phyloP scores from a whole-genome alignment of 2,888 invertebrate genomes.

The Amphipoea oculea region DNA sequence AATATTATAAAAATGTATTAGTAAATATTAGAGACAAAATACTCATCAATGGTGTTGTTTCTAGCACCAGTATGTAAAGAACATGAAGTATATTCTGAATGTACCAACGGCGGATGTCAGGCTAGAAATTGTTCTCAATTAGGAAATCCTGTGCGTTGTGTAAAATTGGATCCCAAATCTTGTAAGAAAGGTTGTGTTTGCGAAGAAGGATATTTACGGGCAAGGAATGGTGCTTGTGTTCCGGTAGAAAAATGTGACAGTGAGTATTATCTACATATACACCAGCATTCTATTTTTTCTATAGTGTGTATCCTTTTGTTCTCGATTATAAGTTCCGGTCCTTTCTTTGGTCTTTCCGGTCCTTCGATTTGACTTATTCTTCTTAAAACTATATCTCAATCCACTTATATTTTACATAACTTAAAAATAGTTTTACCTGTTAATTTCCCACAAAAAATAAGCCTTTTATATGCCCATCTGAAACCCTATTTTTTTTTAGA shows the following conservation, averaged over 20 bases:
- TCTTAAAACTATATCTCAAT: background rate
- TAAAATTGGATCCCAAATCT: slow-evolving; percentile 59
- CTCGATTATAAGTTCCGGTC: background rate
- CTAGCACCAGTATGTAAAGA: slow-evolving; percentile 63
- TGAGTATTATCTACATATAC: slow-evolving; percentile 48
- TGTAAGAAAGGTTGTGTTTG: slow-evolving; percentile 76
- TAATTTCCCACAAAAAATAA: background rate
- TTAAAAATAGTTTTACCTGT: background rate
- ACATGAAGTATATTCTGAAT: slow-evolving; percentile 71
- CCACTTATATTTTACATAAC: no score
- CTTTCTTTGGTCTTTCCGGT: no score
- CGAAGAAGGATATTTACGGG: slow-evolving; percentile 68
- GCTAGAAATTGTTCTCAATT: slow-evolving; percentile 72
- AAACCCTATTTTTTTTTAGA: background rate
- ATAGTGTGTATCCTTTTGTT: background rate
- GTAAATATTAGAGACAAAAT: background rate
- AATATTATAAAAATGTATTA: background rate
- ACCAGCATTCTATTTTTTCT: background rate
- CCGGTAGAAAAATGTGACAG: slow-evolving; percentile 69
- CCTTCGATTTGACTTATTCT: background rate
- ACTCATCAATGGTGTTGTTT: slow-evolving; percentile 5
- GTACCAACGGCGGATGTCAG: slow-evolving; percentile 73
- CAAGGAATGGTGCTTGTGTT: slow-evolving; percentile 71
- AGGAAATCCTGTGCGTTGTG: slow-evolving; percentile 68
- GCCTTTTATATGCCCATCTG: background rate